phyloP scores from a whole-genome alignment of 2,888 invertebrate species.

The Amblyjoppa fuscipennis region DNA sequence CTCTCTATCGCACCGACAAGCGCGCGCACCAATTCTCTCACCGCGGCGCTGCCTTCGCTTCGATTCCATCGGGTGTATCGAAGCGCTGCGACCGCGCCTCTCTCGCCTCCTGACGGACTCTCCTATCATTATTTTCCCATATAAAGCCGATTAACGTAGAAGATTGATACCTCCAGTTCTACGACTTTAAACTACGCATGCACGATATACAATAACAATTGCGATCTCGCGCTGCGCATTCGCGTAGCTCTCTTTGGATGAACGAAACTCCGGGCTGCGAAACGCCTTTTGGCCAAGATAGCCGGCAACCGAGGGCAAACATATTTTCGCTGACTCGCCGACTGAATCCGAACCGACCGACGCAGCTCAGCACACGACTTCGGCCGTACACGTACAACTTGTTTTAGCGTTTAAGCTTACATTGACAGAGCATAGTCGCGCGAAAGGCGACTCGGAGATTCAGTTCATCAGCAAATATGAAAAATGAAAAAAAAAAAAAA shows the following conservation, averaged over 20 bases:
- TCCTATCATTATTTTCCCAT: neutral
- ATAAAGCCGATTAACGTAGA: slow-evolving; percentile 2
- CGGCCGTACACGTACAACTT: slow-evolving; percentile 25
- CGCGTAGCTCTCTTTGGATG: neutral
- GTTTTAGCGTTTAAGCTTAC: slow-evolving; percentile 2
- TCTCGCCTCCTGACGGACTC: neutral
- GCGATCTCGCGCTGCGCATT: too few relatives aligned
- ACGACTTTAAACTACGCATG: neutral
- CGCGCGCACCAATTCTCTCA: slow-evolving; percentile 9
- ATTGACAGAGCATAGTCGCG: neutral
- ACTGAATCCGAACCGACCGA: neutral
- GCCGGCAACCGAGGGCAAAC: neutral
- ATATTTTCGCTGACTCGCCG: neutral
- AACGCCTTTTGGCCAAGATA: neutral
- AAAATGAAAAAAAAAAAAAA: slow-evolving; percentile 20
- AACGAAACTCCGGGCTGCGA: neutral
- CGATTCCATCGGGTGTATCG: neutral
- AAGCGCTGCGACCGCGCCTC: neutral
- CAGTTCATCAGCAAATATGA: slow-evolving; percentile 21
- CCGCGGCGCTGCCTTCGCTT: neutral
- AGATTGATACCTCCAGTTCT: slow-evolving; percentile 2
- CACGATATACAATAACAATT: neutral
- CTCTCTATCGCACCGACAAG: neutral
- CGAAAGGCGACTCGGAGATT: slow-evolving; percentile 43
- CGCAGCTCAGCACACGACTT: neutral